phyloP scores from a whole-genome alignment of 1,140 invertebrate species.

The Lordiphosa clarofinis region DNA sequence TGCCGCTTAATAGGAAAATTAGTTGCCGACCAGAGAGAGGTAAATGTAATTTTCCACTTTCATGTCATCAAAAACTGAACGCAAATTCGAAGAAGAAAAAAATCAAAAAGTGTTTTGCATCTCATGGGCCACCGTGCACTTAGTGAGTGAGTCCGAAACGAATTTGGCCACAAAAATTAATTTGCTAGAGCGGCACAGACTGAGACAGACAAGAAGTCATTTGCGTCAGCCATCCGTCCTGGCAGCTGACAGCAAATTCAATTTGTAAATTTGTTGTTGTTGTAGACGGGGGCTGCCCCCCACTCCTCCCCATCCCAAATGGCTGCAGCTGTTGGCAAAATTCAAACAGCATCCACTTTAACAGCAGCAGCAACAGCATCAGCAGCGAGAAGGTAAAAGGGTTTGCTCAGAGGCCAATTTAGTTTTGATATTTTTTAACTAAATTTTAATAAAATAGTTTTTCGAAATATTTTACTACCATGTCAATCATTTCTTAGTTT shows the following conservation, averaged over 20 bases:
- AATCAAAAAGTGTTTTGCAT: conserved; percentile 21
- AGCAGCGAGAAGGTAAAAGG: too few relatives aligned
- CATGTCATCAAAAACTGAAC: conserved; percentile 21
- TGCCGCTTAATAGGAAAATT: conserved; percentile 40
- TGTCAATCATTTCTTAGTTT: too few relatives aligned
- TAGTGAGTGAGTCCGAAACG: conserved; percentile 33
- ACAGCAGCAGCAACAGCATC: too few relatives aligned
- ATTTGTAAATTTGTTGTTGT: conserved; percentile 65
- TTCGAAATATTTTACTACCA: too few relatives aligned
- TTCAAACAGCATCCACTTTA: too few relatives aligned
- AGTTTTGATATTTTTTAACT: too few relatives aligned
- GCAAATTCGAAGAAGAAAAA: background rate
- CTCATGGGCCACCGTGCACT: conserved; percentile 43
- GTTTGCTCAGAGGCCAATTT: too few relatives aligned
- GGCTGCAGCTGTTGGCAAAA: too few relatives aligned
- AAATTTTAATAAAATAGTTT: too few relatives aligned
- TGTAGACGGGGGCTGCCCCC: too few relatives aligned
- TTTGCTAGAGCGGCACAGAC: conserved; percentile 32
- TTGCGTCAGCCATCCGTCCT: conserved; percentile 72
- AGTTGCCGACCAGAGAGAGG: conserved; percentile 30
- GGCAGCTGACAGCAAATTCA: conserved; percentile 72
- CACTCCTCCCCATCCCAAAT: too few relatives aligned
- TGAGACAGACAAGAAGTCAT: conserved; percentile 53
- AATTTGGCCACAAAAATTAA: conserved; percentile 56
- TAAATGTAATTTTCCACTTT: conserved; percentile 30